A percentile compares a stretch with the other conserved stretches of the same genome.
These are phyloP conservation scores for Porites rus DNA, from an alignment of 92 coral and sea anemone genomes.

Conservation along the genomic window DNA sequence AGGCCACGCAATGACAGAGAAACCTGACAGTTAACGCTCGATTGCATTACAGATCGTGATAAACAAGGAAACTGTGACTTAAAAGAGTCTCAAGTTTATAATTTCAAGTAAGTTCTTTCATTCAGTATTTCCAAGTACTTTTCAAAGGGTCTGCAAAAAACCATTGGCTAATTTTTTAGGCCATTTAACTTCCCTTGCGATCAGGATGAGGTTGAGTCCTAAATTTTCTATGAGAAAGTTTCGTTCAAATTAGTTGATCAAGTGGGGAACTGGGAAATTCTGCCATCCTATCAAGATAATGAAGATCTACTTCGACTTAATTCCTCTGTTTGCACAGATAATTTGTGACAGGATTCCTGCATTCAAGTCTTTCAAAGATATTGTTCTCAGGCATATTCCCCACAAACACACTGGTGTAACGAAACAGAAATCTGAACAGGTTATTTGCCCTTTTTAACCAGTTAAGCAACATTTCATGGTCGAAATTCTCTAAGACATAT, in stretches of 20 bases:
- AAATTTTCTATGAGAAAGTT: no score
- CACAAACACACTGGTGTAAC: constrained; percentile 53
- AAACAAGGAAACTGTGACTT: no score
- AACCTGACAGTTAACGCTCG: background rate
- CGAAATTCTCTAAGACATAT: no score
- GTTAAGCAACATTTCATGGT: no score
- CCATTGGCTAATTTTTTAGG: no score
- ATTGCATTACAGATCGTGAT: background rate
- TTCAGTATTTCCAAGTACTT: no score
- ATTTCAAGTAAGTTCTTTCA: no score
- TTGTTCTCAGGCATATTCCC: constrained; percentile 59
- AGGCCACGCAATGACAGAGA: no score
- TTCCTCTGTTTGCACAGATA: constrained; percentile 66
- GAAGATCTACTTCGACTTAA: constrained; percentile 64
- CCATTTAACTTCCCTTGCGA: no score
- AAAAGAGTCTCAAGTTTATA: no score
- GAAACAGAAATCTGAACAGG: constrained; percentile 64
- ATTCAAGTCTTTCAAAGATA: constrained; percentile 50
- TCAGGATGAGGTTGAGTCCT: no score
- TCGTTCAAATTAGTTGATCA: background rate
- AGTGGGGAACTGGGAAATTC: constrained; percentile 49
- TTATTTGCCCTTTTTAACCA: background rate
- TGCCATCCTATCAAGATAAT: constrained; percentile 56
- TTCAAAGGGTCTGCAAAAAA: background rate
- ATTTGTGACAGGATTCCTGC: constrained; percentile 58